A percentile compares a stretch with the other conserved stretches of the same genome.
Evolutionary conservation across 2,113 vertebrate genomes (phyloP).

Genomic region (Monarcha castaneiventris): DNA sequence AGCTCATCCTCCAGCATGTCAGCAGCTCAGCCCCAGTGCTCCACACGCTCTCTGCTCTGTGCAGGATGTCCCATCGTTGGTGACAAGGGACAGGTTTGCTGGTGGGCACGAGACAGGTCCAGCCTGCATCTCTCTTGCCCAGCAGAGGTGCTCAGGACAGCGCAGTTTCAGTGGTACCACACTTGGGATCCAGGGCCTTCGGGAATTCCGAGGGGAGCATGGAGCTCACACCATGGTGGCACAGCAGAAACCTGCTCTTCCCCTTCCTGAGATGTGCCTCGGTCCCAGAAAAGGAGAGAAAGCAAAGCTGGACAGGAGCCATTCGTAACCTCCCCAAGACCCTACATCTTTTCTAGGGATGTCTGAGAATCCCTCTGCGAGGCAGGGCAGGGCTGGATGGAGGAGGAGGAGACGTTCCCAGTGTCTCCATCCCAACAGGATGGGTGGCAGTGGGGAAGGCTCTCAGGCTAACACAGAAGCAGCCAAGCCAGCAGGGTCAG

Average conservation of each 20-base stretch:
- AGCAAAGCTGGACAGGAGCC: neutral
- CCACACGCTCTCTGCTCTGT: neutral
- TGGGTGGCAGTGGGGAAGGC: neutral
- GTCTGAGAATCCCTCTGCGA: neutral
- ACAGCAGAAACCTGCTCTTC: neutral
- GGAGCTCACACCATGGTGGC: neutral
- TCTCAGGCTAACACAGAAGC: neutral
- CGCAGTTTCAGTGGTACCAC: neutral
- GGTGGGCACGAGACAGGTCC: neutral
- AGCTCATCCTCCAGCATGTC: neutral
- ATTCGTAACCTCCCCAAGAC: fast-evolving
- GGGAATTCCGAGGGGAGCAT: neutral
- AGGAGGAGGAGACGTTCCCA: neutral
- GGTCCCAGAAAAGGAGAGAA: neutral
- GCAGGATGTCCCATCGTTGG: neutral
- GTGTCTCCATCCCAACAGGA: neutral
- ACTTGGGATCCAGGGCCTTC: neutral
- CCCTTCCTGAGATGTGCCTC: neutral
- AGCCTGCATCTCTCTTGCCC: neutral
- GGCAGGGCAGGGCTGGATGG: neutral
- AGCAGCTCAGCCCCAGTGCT: neutral
- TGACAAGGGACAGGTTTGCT: neutral
- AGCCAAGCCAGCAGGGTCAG: neutral
- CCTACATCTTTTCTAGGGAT: neutral
- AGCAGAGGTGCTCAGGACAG: neutral